Percentiles rank a stretch among this genome's conserved stretches.
Conservation (phyloP, 2,113 vertebrate genomes). For the Eulemur rufifrons region DNA sequence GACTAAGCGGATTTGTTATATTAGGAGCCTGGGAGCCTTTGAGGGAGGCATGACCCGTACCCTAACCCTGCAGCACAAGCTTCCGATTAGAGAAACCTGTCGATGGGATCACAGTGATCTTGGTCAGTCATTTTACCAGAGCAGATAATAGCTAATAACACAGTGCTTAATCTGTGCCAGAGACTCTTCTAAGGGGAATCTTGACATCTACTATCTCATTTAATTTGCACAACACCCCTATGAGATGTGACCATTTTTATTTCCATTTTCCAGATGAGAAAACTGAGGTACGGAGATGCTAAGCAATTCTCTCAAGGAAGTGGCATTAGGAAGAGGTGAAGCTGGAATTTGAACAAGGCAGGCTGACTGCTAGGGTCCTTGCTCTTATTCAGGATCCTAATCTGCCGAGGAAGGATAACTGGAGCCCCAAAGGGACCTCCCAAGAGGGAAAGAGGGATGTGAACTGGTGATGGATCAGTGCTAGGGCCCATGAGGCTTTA, state of each 20-base stretch:
- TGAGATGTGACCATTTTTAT: not conserved
- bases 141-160: not conserved
- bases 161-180: not conserved
- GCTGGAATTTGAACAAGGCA: not conserved
- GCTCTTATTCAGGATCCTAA: not conserved
- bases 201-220: not conserved
- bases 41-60: not conserved
- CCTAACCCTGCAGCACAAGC: not conserved
- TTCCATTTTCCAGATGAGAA: constrained; percentile 33
- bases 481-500: not conserved
- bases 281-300: constrained; percentile 28
- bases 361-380: not conserved
- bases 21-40: not conserved
- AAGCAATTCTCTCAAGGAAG: constrained; percentile 17
- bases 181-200: not conserved
- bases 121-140: not conserved
- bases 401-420: not conserved
- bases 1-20: not conserved
- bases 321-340: not conserved
- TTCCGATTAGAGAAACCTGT: not conserved
- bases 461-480: not conserved
- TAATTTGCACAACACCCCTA: not conserved
- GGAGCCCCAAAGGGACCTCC: not conserved
- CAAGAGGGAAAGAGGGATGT: not conserved
- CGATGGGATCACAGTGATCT: not conserved